A percentile compares a stretch with the other conserved stretches of the same genome.
Conservation (phyloP, 2,113 vertebrate genomes). For the Gymnogyps californianus region DNA sequence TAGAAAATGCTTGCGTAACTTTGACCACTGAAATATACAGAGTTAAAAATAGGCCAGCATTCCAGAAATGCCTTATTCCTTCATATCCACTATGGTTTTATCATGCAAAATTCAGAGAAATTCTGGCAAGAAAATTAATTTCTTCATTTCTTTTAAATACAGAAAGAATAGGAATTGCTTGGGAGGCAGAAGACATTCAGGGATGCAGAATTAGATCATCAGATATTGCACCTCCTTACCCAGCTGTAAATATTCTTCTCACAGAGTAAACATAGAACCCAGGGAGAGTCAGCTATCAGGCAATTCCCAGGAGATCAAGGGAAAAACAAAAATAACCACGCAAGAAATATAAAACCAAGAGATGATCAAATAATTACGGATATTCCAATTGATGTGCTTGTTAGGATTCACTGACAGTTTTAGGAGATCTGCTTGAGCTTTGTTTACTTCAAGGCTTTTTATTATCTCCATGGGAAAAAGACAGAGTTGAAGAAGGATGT, state of each 20-base stretch:
- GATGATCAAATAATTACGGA: not conserved
- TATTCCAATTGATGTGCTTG: not conserved
- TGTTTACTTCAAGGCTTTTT: not conserved
- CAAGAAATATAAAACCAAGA: not conserved
- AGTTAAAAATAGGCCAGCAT: constrained; percentile 14
- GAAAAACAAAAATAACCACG: not conserved
- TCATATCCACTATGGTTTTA: not conserved
- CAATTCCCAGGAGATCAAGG: not conserved
- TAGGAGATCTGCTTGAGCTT: not conserved
- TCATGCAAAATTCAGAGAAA: not conserved
- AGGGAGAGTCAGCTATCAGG: not conserved
- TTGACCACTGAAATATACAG: constrained; percentile 9
- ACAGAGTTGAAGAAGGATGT: not conserved
- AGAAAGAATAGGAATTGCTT: not conserved
- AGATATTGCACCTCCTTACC: not conserved
- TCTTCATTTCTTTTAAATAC: not conserved
- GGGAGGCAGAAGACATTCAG: not conserved
- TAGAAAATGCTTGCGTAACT: not conserved
- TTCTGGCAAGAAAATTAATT: not conserved
- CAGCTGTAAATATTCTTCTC: not conserved
- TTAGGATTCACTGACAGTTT: not conserved
- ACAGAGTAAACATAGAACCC: not conserved
- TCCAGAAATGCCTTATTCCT: constrained; percentile 2
- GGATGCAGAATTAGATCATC: not conserved
- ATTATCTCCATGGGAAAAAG: not conserved